Evolutionary conservation across 2,113 vertebrate species (phyloP), one percentile per base, ranked within the genome.

Genomic region (Trogon surrucura): DNA sequence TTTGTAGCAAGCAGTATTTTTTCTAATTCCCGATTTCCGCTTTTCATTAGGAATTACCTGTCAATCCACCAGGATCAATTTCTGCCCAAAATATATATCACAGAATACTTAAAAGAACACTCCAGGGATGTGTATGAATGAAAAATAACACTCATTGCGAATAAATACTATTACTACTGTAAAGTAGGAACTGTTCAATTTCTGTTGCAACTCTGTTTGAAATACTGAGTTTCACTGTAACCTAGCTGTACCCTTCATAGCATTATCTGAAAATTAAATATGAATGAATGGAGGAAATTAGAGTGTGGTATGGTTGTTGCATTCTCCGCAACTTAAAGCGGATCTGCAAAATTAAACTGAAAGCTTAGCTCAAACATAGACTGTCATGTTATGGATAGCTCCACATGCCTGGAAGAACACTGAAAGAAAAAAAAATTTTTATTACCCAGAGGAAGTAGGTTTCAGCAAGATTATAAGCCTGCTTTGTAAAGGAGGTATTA

Each of bases 251-350:
- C 16, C 26, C 73, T 47, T 78, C 50, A 66, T 22, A 83, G 56
- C 36, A 86, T 81, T 84, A 73, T 70, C 47, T 91, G 72, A 84
- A 80, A 91, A 80, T 66, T 78, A 94, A 77, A 83, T 80, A 86
- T 88, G 80, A 78, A 89, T 47, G 50, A 86, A 51, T 36, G 36
- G n/a, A 94, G n/a, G 56, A 88, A 84, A 87, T 84, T 9, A 73
- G 87, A 91, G 30, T 19, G 47, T 91, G 47, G 11, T 25, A 78
- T n/a, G n/a, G 47, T n/a, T 83, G 47, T 54, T 66, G 21, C 47
- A 54, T n/a, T 89, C 56, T 81, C 60, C 86, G 56, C 32, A 78
- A 86, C 11, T 25, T 61, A 58, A 66, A 66, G 54, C 65, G 50
- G n/a, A 73, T 45, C 29, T 66, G 41, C 18, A 80, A 88, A 92